A percentile compares a stretch with the other conserved stretches of the same genome.
Conservation (phyloP, 2,797 vertebrate species). For the Galaxias olidus region DNA sequence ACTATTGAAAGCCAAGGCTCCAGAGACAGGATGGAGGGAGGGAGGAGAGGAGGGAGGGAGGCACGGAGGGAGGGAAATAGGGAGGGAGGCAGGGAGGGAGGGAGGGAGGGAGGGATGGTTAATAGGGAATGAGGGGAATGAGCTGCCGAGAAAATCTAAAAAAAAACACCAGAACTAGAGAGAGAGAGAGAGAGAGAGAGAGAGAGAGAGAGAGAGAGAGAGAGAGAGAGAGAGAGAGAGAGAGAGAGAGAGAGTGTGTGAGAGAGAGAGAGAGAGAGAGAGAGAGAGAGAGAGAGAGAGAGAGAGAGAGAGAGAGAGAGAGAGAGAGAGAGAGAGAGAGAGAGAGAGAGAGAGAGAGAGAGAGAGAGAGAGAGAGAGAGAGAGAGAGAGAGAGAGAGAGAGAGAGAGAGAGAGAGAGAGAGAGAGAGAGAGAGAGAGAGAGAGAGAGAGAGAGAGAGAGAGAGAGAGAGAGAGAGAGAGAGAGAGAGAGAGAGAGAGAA, state of each 20-base stretch:
- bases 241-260: conserved; percentile 4
- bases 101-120: conserved; percentile 4
- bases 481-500: not conserved
- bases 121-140: too few relatives aligned
- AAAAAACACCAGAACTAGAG: not conserved
- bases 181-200: conserved; percentile 37
- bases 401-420: conserved; percentile 20
- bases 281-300: conserved; percentile 39
- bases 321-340: conserved; percentile 54
- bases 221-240: conserved; percentile 15
- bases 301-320: conserved; percentile 47
- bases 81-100: conserved; percentile 8
- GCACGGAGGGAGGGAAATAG: conserved; percentile 17
- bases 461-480: not conserved
- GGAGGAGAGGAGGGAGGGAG: conserved; percentile 38
- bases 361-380: not conserved
- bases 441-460: not conserved
- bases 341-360: conserved; percentile 13
- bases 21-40: conserved; percentile 16
- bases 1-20: conserved; percentile 80
- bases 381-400: not conserved
- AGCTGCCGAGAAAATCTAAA: too few relatives aligned
- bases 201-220: conserved; percentile 49
- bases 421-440: conserved; percentile 16
- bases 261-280: conserved; percentile 13